phyloP scores from a whole-genome alignment of 2,113 vertebrate genomes.

The Arenaria interpres region DNA sequence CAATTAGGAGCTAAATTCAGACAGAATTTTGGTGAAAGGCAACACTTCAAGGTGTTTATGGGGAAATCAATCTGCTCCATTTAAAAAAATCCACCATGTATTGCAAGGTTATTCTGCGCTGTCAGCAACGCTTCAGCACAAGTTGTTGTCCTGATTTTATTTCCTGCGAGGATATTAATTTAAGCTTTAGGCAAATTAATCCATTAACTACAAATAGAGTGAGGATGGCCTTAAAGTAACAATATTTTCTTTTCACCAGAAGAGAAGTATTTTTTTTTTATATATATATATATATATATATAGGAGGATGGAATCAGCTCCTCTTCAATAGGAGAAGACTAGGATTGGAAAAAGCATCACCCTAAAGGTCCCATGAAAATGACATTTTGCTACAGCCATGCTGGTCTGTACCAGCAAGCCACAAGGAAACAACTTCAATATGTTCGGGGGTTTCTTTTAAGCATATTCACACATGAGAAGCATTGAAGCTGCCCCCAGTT shows the following conservation, averaged over 20 bases:
- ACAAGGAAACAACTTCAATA: neutral
- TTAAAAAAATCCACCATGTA: neutral
- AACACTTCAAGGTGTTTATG: slow-evolving; percentile 19
- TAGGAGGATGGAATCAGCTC: neutral
- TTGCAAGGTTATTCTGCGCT: neutral
- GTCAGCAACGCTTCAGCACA: neutral
- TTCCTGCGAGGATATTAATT: neutral
- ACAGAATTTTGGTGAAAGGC: slow-evolving; percentile 34
- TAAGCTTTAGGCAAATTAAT: neutral
- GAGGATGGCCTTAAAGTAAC: neutral
- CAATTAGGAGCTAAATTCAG: slow-evolving; percentile 53
- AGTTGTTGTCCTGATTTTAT: neutral
- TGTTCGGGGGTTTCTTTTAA: neutral
- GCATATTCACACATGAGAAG: neutral
- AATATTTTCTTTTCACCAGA: neutral
- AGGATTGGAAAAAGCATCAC: neutral
- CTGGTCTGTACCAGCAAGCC: neutral
- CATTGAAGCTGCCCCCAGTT: neutral
- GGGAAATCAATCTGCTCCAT: slow-evolving; percentile 10
- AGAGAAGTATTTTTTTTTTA: neutral
- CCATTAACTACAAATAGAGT: neutral
- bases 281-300: neutral
- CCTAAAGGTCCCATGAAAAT: neutral
- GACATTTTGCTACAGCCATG: neutral
- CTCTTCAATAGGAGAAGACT: neutral